A percentile compares a stretch with the other conserved stretches of the same genome.
Conservation (phyloP, 2,797 vertebrate species). For the Myotis vivesi region DNA sequence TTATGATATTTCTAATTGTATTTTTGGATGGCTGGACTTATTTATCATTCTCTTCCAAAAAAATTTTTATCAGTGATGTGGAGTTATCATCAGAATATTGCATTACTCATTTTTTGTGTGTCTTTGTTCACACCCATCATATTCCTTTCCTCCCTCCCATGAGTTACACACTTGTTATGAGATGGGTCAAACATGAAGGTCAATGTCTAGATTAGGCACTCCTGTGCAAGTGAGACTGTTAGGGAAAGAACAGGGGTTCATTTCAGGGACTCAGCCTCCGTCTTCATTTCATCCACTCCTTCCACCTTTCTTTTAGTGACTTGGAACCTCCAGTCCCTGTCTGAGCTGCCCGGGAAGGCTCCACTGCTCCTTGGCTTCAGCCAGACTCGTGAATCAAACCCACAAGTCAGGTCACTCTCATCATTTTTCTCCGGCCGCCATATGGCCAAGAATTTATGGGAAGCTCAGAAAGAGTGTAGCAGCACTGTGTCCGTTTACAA, state of each 20-base stretch:
- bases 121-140: neutral
- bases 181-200: neutral
- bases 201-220: neutral
- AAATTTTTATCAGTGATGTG: neutral
- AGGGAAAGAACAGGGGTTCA: neutral
- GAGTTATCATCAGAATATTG: neutral
- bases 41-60: neutral
- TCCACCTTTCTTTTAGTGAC: neutral
- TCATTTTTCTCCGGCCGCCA: neutral
- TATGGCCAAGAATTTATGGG: neutral
- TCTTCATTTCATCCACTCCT: neutral
- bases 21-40: neutral
- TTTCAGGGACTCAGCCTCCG: neutral
- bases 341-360: neutral
- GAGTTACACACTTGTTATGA: neutral
- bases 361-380: neutral
- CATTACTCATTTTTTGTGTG: neutral
- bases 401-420: neutral
- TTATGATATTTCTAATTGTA: neutral
- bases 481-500: neutral
- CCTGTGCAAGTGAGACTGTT: neutral
- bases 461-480: neutral
- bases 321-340: accelerated
- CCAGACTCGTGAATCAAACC: neutral
- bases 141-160: neutral